Conservation (phyloP, 2,797 vertebrate species). For the Lepus oiostolus region DNA sequence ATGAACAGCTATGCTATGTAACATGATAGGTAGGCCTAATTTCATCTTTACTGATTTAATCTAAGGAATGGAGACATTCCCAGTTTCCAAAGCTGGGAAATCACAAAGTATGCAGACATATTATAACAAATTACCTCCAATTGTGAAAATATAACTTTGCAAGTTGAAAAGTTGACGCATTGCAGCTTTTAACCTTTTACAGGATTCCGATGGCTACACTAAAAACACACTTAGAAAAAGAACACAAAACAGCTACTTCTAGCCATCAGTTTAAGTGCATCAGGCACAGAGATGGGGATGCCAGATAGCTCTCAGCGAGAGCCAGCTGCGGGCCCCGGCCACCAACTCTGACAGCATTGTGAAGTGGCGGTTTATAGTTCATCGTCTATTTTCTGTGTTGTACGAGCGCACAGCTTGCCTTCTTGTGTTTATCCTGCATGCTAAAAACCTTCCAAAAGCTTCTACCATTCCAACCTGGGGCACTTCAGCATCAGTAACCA, state of each 20-base stretch:
- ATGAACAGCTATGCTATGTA: neutral
- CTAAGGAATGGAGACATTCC: conserved; percentile 14
- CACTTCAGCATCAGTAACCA: neutral
- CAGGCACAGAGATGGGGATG: neutral
- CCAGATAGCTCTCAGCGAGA: neutral
- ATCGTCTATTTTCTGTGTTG: neutral
- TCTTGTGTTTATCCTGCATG: neutral
- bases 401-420: neutral
- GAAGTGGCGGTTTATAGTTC: neutral
- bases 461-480: neutral
- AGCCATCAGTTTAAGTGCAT: neutral
- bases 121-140: neutral
- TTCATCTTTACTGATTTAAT: conserved; percentile 54
- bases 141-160: conserved; percentile 27
- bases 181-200: neutral
- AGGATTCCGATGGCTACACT: neutral
- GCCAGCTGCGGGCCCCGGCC: no score
- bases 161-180: neutral
- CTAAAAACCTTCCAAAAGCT: neutral
- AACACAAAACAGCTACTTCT: neutral
- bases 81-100: neutral
- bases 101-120: neutral
- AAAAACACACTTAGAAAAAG: neutral
- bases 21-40: neutral
- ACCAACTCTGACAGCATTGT: neutral